Base-by-base conservation (phyloP, 2,888 invertebrate species). In the Drosophila incognita region DNA sequence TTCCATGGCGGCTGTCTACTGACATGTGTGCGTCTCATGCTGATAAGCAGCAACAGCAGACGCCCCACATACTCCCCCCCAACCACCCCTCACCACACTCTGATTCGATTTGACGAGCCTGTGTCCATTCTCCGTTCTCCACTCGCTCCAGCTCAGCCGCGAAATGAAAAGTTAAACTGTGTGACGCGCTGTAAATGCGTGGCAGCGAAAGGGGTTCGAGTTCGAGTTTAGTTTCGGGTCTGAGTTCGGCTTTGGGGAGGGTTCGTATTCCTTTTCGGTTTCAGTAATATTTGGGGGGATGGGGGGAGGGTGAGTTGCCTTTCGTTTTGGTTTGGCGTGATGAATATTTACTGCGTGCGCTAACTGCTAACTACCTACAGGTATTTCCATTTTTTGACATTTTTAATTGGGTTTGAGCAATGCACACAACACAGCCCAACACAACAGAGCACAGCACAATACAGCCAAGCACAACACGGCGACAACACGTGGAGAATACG, bases 351-450 rank as follows among this genome's bases (percentile, higher is more conserved):
- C 90, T 88, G 89, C 89, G 79, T 87, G 80, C 81, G 80, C 85
- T 88, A 83, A 87, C 87, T 87, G 87, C 89, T 87, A 90, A 89
- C 87, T 90, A 90, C 89, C 87, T 90, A 85, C 90, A 90, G 89
- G 90, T 89, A 89, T 89, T 89, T 83, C 74, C 81, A 82, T 85
- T 89, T 85, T 78, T 80, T 85, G 89, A 87, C 89, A 87, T 89
- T 87, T 87, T 87, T 87, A 87, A 87, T 87, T 87, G 87, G 87
- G 87, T 89, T 87, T 85, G 87, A 87, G 87, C 85, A 78, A 78
- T 69, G 74, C 72, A 63, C 73, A 81, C 79, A 59, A 54, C 54
- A 31, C 29, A 31, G 46, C 13, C 51, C 29, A 60, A 42, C 65
- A 40, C 54, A 49, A 33, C 67, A 15, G 31, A 51, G 59, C 58